Percentiles rank a stretch among this genome's conserved stretches.
Evolutionary conservation across 2,888 invertebrate genomes (phyloP).

Genomic region (Galerucella calmariensis): DNA sequence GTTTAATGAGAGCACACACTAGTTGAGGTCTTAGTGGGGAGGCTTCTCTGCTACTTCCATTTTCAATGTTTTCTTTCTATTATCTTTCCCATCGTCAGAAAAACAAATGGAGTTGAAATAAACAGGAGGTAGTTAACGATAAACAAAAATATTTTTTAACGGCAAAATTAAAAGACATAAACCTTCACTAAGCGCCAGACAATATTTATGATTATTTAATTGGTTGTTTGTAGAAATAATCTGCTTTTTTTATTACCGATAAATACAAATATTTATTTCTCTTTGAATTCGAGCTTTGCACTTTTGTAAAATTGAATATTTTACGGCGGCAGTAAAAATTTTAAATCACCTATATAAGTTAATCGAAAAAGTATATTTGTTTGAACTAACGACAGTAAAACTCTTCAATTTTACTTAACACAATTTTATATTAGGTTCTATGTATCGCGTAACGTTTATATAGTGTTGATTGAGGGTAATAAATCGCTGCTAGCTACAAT

Average conservation of each 20-base stretch:
- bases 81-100: too few relatives aligned
- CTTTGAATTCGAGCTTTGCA: neutral
- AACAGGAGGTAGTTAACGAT: too few relatives aligned
- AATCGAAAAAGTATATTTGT: slow-evolving; percentile 6
- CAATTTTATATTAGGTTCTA: too few relatives aligned
- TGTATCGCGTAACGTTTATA: too few relatives aligned
- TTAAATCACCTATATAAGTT: neutral
- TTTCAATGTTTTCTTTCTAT: too few relatives aligned
- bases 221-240: slow-evolving; percentile 1
- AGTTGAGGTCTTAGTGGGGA: too few relatives aligned
- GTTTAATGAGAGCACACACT: too few relatives aligned
- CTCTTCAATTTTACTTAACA: neutral
- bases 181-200: slow-evolving; percentile 1
- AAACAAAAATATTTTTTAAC: too few relatives aligned
- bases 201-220: neutral
- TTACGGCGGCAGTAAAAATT: neutral
- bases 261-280: slow-evolving; percentile 8
- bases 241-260: slow-evolving; percentile 2
- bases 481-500: too few relatives aligned
- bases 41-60: too few relatives aligned
- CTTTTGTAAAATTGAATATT: neutral
- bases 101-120: too few relatives aligned
- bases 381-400: neutral
- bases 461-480: too few relatives aligned
- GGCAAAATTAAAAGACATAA: neutral